These are phyloP conservation scores for Malacoraja senta DNA, from an alignment of 2,797 vertebrate species.

Conservation along the genomic window DNA sequence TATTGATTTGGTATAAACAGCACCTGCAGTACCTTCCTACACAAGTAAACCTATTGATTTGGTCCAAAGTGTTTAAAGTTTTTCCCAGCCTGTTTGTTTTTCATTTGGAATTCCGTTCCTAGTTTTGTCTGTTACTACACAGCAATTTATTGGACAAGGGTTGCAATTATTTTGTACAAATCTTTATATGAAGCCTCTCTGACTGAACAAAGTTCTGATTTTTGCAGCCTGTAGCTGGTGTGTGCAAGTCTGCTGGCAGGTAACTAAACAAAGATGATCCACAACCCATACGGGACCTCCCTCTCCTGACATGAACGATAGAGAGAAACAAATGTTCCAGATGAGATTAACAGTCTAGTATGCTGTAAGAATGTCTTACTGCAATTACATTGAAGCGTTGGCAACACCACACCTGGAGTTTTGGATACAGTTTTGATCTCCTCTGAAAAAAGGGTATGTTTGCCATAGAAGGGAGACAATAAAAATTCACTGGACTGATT, in stretches of 20 bases:
- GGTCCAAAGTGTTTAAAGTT: neutral
- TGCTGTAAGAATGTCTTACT: no score
- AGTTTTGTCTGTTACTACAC: neutral
- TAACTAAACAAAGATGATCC: conserved; percentile 16
- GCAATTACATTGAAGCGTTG: no score
- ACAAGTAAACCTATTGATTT: neutral
- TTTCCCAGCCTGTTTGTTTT: neutral
- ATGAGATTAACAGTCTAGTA: neutral
- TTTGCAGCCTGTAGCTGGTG: neutral
- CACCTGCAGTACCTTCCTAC: no score
- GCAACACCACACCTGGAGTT: no score
- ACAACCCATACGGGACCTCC: neutral
- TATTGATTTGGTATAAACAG: no score
- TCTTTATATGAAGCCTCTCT: neutral
- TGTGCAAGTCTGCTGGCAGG: neutral
- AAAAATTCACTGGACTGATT: no score
- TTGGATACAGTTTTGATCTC: no score
- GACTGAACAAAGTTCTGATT: neutral
- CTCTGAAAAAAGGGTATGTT: no score
- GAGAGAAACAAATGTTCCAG: neutral
- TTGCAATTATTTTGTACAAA: conserved; percentile 11
- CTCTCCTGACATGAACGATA: neutral
- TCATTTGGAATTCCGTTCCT: neutral
- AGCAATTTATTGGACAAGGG: neutral
- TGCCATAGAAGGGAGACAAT: no score